These are phyloP conservation scores for Epinephelus malabaricus DNA, from an alignment of 2,797 vertebrate species.

Conservation along the genomic window DNA sequence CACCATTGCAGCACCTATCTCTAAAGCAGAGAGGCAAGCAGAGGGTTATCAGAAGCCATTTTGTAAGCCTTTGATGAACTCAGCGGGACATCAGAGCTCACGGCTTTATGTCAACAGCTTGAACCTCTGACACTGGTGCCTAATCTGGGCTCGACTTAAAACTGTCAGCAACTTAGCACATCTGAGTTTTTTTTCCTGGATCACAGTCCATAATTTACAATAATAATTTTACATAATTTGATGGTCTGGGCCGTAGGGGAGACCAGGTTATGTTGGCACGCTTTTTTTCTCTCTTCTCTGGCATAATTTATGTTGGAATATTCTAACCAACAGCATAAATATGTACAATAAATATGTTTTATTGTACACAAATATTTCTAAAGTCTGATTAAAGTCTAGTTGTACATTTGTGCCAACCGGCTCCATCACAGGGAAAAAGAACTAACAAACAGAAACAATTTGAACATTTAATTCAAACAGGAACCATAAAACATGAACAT, in stretches of 20 bases:
- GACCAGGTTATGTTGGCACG: too few relatives aligned
- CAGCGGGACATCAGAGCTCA: constrained; percentile 17
- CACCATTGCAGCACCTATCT: constrained; percentile 26
- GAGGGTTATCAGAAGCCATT: constrained; percentile 51
- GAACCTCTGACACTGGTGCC: constrained; percentile 16
- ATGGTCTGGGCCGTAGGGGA: neutral
- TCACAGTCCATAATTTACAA: neutral
- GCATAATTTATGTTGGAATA: too few relatives aligned
- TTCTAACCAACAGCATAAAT: too few relatives aligned
- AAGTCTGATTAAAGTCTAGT: too few relatives aligned
- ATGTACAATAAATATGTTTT: too few relatives aligned
- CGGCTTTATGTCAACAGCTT: constrained; percentile 31
- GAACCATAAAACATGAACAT: neutral
- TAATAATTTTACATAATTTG: neutral
- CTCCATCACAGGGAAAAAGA: neutral
- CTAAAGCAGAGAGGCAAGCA: constrained; percentile 30
- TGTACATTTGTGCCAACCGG: too few relatives aligned
- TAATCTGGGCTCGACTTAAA: constrained; percentile 15
- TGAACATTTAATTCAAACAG: neutral
- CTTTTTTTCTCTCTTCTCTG: too few relatives aligned
- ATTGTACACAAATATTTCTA: too few relatives aligned
- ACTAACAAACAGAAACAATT: neutral
- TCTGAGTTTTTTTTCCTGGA: neutral
- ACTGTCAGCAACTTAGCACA: neutral
- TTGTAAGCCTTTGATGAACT: constrained; percentile 48